A percentile compares a stretch with the other conserved stretches of the same genome.
These are phyloP conservation scores for Fistularia commersonii DNA, from an alignment of 2,797 vertebrate genomes.

Conservation along the genomic window DNA sequence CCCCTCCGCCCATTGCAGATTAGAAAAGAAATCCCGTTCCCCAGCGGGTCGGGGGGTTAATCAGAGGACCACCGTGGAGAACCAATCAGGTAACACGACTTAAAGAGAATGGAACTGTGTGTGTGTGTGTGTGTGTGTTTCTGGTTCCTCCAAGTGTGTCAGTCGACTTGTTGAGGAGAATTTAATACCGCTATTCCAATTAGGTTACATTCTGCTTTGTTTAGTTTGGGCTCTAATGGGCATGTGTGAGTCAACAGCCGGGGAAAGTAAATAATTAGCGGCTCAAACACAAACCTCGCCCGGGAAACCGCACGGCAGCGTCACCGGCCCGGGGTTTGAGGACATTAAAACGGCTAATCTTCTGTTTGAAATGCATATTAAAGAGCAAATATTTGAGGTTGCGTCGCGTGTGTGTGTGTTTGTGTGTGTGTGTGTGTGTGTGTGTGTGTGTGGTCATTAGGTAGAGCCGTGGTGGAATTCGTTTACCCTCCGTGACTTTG, in stretches of 20 bases:
- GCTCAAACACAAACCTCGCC: constrained; percentile 5
- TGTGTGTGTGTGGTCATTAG: constrained; percentile 61
- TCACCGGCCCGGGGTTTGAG: too few species aligned
- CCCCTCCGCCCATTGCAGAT: neutral
- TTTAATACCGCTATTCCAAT: constrained; percentile 31
- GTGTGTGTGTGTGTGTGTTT: constrained; percentile 15
- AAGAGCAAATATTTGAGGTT: neutral
- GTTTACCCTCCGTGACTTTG: constrained; percentile 69
- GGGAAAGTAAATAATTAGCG: constrained; percentile 9
- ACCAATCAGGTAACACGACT: constrained; percentile 62
- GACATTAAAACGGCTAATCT: too few species aligned
- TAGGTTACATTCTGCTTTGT: constrained; percentile 32
- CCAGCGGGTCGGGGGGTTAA: too few species aligned
- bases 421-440: constrained; percentile 6
- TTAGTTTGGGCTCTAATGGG: constrained; percentile 19
- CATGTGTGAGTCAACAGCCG: constrained; percentile 3
- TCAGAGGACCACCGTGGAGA: constrained; percentile 63
- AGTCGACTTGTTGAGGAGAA: constrained; percentile 16
- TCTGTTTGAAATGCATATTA: constrained; percentile 6
- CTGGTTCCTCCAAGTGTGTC: constrained; percentile 27
- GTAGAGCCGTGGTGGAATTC: constrained; percentile 59
- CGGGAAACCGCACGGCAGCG: too few species aligned
- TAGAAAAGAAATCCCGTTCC: too few species aligned
- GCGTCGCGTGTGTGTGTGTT: too few species aligned
- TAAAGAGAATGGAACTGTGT: constrained; percentile 40